phyloP scores from a whole-genome alignment of 2,888 invertebrate genomes.

The Mechanitis mazaeus region DNA sequence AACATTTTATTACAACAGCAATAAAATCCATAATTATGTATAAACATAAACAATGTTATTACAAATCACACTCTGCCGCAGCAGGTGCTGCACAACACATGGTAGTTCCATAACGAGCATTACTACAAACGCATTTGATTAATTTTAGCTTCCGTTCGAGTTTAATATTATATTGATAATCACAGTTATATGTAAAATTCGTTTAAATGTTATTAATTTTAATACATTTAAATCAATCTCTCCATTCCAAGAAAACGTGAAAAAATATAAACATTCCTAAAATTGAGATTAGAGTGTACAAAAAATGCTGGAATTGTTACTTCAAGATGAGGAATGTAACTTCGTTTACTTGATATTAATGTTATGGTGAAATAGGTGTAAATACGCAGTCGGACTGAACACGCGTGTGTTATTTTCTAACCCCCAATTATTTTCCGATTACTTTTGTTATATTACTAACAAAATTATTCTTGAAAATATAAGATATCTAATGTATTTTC shows the following conservation, averaged over 20 bases:
- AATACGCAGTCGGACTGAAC: no score
- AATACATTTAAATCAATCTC: neutral
- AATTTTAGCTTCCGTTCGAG: constrained; percentile 12
- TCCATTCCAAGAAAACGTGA: neutral
- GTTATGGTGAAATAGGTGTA: no score
- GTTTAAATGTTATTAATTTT: neutral
- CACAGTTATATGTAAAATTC: neutral
- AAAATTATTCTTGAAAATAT: no score
- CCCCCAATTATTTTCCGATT: no score
- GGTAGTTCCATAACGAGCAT: neutral
- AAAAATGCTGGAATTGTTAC: no score
- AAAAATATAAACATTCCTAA: no score
- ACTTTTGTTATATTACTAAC: no score
- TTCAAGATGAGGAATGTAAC: no score
- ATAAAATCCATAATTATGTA: constrained; percentile 6
- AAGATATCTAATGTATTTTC: no score
- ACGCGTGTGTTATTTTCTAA: no score
- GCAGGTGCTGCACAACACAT: constrained; percentile 14
- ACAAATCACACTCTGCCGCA: constrained; percentile 15
- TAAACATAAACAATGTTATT: constrained; percentile 20
- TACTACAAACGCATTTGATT: constrained; percentile 17
- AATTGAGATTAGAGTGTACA: no score
- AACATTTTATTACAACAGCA: neutral
- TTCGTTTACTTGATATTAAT: no score
- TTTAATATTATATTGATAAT: neutral